Evolutionary conservation across 2,113 vertebrate species (phyloP).

Genomic region (Eulemur rufifrons): DNA sequence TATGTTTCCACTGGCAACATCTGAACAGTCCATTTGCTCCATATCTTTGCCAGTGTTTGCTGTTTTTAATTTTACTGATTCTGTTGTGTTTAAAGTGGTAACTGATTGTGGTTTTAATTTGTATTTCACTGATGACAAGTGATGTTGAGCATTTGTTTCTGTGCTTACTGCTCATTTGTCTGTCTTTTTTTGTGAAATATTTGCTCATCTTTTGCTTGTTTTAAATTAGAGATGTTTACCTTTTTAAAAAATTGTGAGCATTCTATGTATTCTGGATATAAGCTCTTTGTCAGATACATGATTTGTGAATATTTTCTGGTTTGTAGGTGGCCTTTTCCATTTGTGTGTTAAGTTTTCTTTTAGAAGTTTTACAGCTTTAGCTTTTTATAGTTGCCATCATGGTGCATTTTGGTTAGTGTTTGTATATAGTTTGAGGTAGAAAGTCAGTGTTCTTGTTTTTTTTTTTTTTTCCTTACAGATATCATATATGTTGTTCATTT

Average conservation of each 20-base stretch:
- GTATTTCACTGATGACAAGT: background rate
- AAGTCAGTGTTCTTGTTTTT: background rate
- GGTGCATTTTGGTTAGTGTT: background rate
- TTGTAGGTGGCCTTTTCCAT: background rate
- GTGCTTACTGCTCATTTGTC: background rate
- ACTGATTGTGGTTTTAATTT: background rate
- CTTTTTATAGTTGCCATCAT: background rate
- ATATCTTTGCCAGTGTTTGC: background rate
- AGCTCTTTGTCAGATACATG: background rate
- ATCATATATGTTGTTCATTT: background rate
- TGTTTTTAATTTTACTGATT: background rate
- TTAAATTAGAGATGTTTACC: background rate
- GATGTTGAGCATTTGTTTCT: background rate
- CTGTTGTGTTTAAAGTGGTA: background rate
- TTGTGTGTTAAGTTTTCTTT: background rate
- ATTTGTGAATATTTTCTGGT: background rate
- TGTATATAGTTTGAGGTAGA: background rate
- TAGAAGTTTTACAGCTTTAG: background rate
- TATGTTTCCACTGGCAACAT: background rate
- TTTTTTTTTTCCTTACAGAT: background rate
- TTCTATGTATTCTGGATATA: background rate
- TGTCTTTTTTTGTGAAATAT: background rate
- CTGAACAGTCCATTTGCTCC: background rate
- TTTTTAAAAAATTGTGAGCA: background rate
- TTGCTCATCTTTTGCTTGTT: background rate